Evolutionary conservation across 2,797 vertebrate species (phyloP), one percentile per base, ranked within the genome.

Genomic region (Enteromius unitaeniatus): DNA sequence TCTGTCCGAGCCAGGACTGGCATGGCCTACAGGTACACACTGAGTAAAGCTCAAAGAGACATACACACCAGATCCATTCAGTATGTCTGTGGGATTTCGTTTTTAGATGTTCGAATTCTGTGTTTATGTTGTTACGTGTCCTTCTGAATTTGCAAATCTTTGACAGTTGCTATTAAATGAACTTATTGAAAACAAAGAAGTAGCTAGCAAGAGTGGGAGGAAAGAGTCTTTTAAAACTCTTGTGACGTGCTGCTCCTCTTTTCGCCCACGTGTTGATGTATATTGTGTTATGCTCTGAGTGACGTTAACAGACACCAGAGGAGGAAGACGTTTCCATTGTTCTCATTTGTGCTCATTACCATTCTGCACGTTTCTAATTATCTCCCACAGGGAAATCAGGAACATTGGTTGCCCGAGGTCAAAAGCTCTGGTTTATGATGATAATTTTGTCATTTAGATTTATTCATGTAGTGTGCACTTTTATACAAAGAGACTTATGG

Each of bases 21-120:
- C 86, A 95, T 95, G 94, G 80, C 87, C 78, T 95, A 95, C 93
- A 95, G 94, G 94, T 95, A 94, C 45, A 75, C 78, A 81, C 70
- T 67, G 73, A 81, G 19, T 37, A 49, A 45, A 51, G 78, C 6
- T 37, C 28, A 62, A 31, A 47, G 55, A 14, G n/a, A 67, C 19
- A 10, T 80, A 19, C 45, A 78, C 53, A 62, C n/a, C 17, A 77
- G 7, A 34, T 72, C 67, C 67, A 60, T 42, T 60, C 3, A 17
- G 49, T 68, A 51, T 79, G 64, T 37, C 13, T 31, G 64, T 55
- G 15, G 19, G 7, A 37, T 53, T 73, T 42, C 65, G 87, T 85
- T 86, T 86, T 9, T 83, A 85, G 65, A 82, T 40, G 86, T 84
- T 84, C 67, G 49, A 53, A 31, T 60, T 85, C 14, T 85, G 83